Evolutionary conservation across 2,797 vertebrate genomes (phyloP).

Genomic region (Trachops cirrhosus): DNA sequence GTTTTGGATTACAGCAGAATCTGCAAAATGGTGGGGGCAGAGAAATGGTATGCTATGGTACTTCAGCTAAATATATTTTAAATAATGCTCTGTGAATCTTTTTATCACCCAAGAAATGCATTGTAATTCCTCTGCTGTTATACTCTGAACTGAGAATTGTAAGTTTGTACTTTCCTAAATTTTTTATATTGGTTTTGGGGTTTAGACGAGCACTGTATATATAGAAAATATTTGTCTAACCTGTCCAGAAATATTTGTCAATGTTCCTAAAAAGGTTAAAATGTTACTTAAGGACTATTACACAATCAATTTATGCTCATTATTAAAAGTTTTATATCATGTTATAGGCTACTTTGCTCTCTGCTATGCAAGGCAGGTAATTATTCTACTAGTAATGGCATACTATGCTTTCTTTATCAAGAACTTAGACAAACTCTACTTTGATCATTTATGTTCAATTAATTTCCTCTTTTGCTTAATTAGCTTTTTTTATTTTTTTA

Average conservation of each 20-base stretch:
- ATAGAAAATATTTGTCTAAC: not conserved
- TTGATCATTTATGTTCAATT: constrained; percentile 53
- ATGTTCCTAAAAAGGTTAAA: not conserved
- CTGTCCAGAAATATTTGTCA: not conserved
- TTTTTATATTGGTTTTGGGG: not conserved
- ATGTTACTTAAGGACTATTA: not conserved
- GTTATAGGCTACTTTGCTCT: not conserved
- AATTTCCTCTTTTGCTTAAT: constrained; percentile 44
- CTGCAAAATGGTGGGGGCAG: not conserved
- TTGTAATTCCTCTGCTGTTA: not conserved
- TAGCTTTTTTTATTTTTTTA: not conserved
- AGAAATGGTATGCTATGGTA: not conserved
- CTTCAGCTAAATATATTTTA: not conserved
- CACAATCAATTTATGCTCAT: not conserved
- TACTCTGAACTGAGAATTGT: not conserved
- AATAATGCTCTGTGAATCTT: not conserved
- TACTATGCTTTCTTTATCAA: not conserved
- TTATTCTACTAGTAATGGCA: not conserved
- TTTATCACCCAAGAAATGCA: not conserved
- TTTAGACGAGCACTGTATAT: not conserved
- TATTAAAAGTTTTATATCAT: constrained; percentile 21
- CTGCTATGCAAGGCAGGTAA: constrained; percentile 35
- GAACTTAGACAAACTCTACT: constrained; percentile 19
- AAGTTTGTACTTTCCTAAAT: not conserved
- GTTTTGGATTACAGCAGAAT: not conserved